Evolutionary conservation across 2,888 invertebrate species (phyloP).

Genomic region (Thyatira batis): DNA sequence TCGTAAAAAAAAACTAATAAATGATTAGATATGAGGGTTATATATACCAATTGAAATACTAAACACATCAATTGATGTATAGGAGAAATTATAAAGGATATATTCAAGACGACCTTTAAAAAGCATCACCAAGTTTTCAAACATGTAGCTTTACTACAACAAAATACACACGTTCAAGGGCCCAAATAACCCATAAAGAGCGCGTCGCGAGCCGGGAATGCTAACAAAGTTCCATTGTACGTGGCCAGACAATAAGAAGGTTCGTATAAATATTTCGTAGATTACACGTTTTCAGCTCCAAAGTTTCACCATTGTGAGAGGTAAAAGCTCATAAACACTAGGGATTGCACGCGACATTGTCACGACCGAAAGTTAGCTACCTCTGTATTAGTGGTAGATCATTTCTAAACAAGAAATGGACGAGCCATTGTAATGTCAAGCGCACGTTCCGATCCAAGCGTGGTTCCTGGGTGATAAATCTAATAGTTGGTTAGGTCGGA

Average conservation of each 20-base stretch:
- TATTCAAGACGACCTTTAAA: neutral
- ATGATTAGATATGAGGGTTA: no score
- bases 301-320: constrained; percentile 23
- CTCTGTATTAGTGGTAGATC: constrained; percentile 36
- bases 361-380: constrained; percentile 37
- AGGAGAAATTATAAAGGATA: no score
- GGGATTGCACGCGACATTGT: constrained; percentile 36
- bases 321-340: constrained; percentile 37
- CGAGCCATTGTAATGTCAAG: constrained; percentile 68
- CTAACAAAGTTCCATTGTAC: neutral
- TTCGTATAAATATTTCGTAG: neutral
- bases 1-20: no score
- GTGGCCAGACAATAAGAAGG: neutral
- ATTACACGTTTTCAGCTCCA: constrained; percentile 8
- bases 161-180: neutral
- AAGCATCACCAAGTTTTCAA: neutral
- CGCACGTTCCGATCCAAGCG: constrained; percentile 36
- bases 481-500: constrained; percentile 36
- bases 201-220: neutral
- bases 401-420: constrained; percentile 53
- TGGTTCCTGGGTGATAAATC: constrained; percentile 49
- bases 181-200: neutral
- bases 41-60: no score
- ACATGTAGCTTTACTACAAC: neutral
- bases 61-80: no score